Evolutionary conservation across 2,797 vertebrate genomes (phyloP), one percentile per base, ranked within the genome.

Genomic region (Melanotaenia parkinsoni): DNA sequence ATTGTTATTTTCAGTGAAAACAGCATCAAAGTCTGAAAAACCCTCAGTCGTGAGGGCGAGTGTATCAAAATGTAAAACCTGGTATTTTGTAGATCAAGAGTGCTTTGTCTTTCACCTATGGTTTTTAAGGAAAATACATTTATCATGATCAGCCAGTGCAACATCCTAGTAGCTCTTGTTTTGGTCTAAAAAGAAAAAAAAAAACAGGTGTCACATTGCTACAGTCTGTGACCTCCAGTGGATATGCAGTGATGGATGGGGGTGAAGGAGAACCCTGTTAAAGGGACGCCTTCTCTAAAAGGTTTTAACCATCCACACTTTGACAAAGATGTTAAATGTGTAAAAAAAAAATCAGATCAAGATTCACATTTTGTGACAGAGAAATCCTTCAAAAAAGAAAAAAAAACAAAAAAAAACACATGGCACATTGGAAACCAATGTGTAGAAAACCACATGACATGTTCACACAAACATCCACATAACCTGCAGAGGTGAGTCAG

Each of bases 341-440:
- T 84, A 64, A 77, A 83, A 40, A 10, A 80, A 80, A 86, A 83
- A 50, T 86, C 76, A 53, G 74, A 89, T 88, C 88, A 82, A 84
- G 87, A 85, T 77, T 93, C 91, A 92, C 91, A 92, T 93, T 67
- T 92, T 92, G 72, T 61, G 85, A 82, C 70, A 74, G 86, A 90
- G 86, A 81, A 80, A 65, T 75, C 58, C n/a, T 7, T 50, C 45
- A 50, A 51, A 51, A 51, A 20, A 45, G 13, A 40, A 40, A 37
- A 7, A 43, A 4, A 43, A 43, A 22, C 30, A 22, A 45, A 67
- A 51, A 63, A 58, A 7, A 33, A 33, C 79, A 88, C 72, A 81
- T 79, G 72, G 77, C 89, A 90, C 88, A 90, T 80, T 83, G 82
- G 72, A 83, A 65, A 75, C 85, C 92, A 90, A 86, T 83, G 88